phyloP scores from a whole-genome alignment of 2,888 invertebrate species.

The Heliconius aoede region DNA sequence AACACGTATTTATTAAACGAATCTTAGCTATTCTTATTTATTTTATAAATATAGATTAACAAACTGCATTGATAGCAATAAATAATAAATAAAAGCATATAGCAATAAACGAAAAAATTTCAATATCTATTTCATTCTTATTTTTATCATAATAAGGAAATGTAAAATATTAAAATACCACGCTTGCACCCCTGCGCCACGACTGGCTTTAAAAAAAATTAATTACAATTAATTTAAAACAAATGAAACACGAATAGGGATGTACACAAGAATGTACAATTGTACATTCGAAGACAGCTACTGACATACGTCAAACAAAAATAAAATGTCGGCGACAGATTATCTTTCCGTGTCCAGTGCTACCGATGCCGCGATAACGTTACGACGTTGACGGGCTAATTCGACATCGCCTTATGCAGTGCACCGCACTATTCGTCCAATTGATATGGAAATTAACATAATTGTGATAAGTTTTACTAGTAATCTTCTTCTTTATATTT shows the following conservation, averaged over 20 bases:
- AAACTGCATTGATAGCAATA: no score
- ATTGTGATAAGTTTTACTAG: not conserved
- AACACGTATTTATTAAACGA: constrained; percentile 15
- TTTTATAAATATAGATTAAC: no score
- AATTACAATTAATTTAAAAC: not conserved
- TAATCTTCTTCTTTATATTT: not conserved
- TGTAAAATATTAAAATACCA: no score
- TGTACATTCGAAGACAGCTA: constrained; percentile 52
- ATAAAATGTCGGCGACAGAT: constrained; percentile 55
- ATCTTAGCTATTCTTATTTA: no score
- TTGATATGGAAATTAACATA: constrained; percentile 20
- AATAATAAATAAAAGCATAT: no score
- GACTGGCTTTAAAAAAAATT: no score
- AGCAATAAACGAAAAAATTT: no score
- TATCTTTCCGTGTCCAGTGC: constrained; percentile 65
- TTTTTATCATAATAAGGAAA: no score
- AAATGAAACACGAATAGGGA: constrained; percentile 3
- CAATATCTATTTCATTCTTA: no score
- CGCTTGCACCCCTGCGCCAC: no score
- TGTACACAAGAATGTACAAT: not conserved
- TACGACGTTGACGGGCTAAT: constrained; percentile 71
- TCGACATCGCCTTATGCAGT: constrained; percentile 62
- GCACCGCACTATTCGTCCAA: constrained; percentile 48
- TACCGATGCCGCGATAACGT: constrained; percentile 47
- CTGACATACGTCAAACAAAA: constrained; percentile 57